A percentile compares a stretch with the other conserved stretches of the same genome.
These are phyloP conservation scores for Plutella xylostella DNA, from an alignment of 2,888 invertebrate species.

Conservation along the genomic window DNA sequence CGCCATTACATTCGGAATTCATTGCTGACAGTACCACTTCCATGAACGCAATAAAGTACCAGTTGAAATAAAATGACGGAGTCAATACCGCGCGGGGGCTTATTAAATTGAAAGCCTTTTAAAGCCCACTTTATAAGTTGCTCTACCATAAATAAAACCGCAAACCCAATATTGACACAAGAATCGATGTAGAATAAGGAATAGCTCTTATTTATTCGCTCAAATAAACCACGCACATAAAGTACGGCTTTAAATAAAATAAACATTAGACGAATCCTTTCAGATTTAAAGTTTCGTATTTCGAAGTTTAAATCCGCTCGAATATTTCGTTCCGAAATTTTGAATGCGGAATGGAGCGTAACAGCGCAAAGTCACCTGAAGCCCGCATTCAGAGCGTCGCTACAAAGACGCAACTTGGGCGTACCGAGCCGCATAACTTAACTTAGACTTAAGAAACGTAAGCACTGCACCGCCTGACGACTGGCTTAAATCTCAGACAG, in stretches of 20 bases:
- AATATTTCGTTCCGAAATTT: conserved; percentile 37
- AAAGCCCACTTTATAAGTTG: conserved; percentile 32
- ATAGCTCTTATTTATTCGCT: background rate
- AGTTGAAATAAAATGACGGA: conserved; percentile 51
- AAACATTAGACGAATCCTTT: conserved; percentile 3
- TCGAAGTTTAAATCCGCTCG: conserved; percentile 44
- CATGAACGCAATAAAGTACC: conserved; percentile 46
- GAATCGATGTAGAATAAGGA: conserved; percentile 17
- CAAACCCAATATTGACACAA: conserved; percentile 45
- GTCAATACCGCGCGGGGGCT: conserved; percentile 33
- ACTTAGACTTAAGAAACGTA: conserved; percentile 60
- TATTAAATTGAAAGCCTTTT: conserved; percentile 50
- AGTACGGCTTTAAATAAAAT: background rate
- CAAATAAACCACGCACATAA: background rate
- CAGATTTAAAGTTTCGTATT: conserved; percentile 24
- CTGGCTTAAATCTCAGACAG: conserved; percentile 49
- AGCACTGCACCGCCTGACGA: conserved; percentile 52
- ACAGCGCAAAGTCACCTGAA: conserved; percentile 48
- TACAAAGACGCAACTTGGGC: conserved; percentile 53
- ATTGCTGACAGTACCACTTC: conserved; percentile 38
- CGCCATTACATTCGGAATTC: too few species aligned
- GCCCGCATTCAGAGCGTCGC: conserved; percentile 44
- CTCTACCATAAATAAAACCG: conserved; percentile 25
- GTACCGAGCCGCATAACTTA: conserved; percentile 42
- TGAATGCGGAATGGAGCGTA: conserved; percentile 33